phyloP scores from a whole-genome alignment of 2,113 vertebrate genomes.

The Narcine bancroftii region DNA sequence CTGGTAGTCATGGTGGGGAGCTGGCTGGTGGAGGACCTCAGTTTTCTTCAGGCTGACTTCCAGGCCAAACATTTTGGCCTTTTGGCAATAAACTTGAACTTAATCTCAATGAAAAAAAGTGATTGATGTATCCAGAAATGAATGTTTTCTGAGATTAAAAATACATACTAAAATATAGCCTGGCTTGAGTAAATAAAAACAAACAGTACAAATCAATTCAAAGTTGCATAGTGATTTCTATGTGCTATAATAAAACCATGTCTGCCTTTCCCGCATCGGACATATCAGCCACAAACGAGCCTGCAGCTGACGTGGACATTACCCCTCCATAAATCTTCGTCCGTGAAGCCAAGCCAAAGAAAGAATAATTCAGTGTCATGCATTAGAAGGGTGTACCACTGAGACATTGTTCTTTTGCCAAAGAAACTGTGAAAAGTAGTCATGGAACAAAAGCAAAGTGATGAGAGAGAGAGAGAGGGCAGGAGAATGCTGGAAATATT shows the following conservation, averaged over 20 bases:
- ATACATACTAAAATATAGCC: not conserved
- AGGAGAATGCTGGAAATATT: not conserved
- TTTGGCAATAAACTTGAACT: no score
- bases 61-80: no score
- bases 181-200: not conserved
- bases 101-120: not conserved
- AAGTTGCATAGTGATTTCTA: not conserved
- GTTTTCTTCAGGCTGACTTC: no score
- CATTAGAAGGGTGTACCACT: not conserved
- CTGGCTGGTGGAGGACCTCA: no score
- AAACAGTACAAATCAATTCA: not conserved
- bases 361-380: not conserved
- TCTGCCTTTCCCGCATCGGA: no score
- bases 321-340: no score
- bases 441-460: not conserved
- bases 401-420: not conserved
- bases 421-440: not conserved
- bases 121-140: not conserved
- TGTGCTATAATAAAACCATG: no score
- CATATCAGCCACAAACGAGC: no score
- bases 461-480: not conserved
- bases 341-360: no score
- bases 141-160: not conserved
- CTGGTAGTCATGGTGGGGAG: no score
- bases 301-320: no score